Evolutionary conservation across 2,113 vertebrate species (phyloP).

Genomic region (Nothobranchius furzeri): DNA sequence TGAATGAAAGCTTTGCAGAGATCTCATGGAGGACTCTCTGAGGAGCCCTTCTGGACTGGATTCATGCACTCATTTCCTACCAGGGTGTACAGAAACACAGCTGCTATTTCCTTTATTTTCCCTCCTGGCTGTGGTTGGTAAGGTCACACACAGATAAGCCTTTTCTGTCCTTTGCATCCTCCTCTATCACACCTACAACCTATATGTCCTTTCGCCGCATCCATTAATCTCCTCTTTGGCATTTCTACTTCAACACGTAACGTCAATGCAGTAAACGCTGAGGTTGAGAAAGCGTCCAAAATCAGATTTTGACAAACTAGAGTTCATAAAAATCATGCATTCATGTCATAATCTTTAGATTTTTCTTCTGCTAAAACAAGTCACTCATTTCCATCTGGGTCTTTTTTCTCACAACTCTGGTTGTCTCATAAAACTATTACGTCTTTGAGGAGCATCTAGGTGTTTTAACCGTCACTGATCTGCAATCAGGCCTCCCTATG

Average conservation of each 20-base stretch:
- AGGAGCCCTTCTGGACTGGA: slow-evolving; percentile 25
- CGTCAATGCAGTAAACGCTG: too few relatives aligned
- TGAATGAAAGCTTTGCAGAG: slow-evolving; percentile 42
- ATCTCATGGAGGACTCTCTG: slow-evolving; percentile 29
- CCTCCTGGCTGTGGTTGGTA: neutral
- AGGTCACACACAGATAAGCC: neutral
- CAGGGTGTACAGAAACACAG: neutral
- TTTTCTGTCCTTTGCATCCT: neutral
- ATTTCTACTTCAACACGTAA: neutral
- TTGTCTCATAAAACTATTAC: neutral
- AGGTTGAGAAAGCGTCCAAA: too few relatives aligned
- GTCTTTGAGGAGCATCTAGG: neutral
- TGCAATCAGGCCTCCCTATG: neutral
- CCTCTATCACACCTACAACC: neutral
- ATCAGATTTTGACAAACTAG: too few relatives aligned
- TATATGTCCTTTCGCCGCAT: neutral
- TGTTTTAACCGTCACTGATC: slow-evolving; percentile 9
- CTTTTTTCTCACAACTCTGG: neutral
- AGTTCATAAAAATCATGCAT: too few relatives aligned
- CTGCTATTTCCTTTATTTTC: neutral
- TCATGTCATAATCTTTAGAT: too few relatives aligned
- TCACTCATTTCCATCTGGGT: neutral
- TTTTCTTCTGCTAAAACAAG: too few relatives aligned
- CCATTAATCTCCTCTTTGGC: neutral
- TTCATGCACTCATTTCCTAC: slow-evolving; percentile 5